Base-by-base conservation (phyloP, 2,888 invertebrate species). In the Eupithecia exiguata region DNA sequence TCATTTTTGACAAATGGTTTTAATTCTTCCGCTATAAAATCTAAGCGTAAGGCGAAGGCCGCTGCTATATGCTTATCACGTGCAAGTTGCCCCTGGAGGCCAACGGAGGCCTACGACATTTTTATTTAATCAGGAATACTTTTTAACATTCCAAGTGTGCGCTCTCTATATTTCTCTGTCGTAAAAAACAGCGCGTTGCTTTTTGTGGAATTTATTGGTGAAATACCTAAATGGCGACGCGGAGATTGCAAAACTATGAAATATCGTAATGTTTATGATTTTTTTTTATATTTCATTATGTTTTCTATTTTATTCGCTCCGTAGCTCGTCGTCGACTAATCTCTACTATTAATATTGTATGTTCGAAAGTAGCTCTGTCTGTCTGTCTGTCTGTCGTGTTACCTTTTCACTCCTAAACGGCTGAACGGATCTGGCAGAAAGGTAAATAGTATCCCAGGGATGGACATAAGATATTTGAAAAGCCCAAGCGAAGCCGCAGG, bases 101-200 rank as follows among this genome's bases (percentile, higher is more conserved):
- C 67, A 38, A 67, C 63, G 5, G 63, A 65, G 83, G 88, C 69
- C 75, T 76, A 71, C 89, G 91, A 90, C 93, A 88, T 90, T 93
- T 65, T 92, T 93, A 93, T 94, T 93, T 93, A 93, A 94, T 93
- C 93, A 93, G 90, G 90, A 87, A 86, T 88, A 91, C 90, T 92
- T 92, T 93, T 94, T 93, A 92, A 90, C 88, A 93, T 93, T 94
- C 94, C 83, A 83, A 70, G 75, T 80, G 86, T 89, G 88, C 82
- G 82, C 81, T 81, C 84, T 87, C 88, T 85, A 91, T 92, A 90
- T 91, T 92, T 91, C 85, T 76, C 79, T 81, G 80, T 79, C 78
- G 74, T 81, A 82, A 82, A 82, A 84, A 84, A 82, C 82, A 84
- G 84, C 85, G 83, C 81, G 40, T 21, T 21, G 25, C 40, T 43